Base-by-base conservation (phyloP, 2,797 vertebrate genomes). In the Sebastes matsubarae region DNA sequence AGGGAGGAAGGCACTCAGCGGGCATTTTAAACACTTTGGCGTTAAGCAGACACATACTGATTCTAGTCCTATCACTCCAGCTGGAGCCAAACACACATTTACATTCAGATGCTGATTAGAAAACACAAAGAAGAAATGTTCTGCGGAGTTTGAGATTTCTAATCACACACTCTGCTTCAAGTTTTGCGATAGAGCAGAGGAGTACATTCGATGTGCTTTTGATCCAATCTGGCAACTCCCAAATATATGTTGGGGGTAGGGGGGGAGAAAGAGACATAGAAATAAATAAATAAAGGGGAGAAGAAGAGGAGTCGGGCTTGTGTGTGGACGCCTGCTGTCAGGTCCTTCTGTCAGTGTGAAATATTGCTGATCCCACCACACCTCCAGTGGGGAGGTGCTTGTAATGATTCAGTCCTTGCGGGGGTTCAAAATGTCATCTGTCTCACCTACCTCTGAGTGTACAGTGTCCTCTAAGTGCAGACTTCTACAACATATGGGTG, bases 321-420 rank as follows among this genome's bases (percentile, higher is more conserved):
- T 79, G 73, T 77, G 91, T 70, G 86, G 86, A 91, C 80, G 72
- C 94, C 94, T 93, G 92, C 94, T 94, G 94, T 90, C 91, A 83
- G 87, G 94, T 92, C 94, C 95, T 95, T 95, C 95, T 96, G 95
- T 95, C 93, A 90, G 86, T 91, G 94, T 95, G 95, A 96, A 96
- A 95, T 95, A 95, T 94, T 89, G 95, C 94, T 94, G 94, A 95
- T 94, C 92, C 92, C 83, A 72, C 87, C 92, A 92, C 93, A 95
- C 92, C 93, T 94, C 92, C 92, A 92, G 90, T 87, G 79, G 91
- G 91, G 89, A 90, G 91, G 91, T 90, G 93, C 92, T 88, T 91
- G 92, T 90, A 93, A 94, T 95, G 94, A 96, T 94, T 94, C 93
- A 91, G 93, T 93, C 93, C 91, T 93, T 84, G 93, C 82, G 87